Evolutionary conservation across 2,797 vertebrate species (phyloP).

Genomic region (Pseudopleuronectes americanus): DNA sequence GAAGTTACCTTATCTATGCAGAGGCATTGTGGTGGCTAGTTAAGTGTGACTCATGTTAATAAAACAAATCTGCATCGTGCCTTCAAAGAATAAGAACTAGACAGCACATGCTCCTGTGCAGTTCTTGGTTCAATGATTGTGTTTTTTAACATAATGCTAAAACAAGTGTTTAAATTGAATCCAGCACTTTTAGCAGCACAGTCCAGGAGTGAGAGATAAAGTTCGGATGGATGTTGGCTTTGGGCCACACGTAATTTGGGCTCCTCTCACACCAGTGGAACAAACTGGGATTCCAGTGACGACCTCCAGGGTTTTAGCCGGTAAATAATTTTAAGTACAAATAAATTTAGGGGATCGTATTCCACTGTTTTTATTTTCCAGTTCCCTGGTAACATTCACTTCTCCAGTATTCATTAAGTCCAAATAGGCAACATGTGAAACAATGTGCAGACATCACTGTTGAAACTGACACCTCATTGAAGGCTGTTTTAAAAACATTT

Average conservation of each 20-base stretch:
- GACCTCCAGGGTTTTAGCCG: not conserved
- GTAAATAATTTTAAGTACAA: slow-evolving; percentile 27
- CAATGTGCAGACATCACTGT: slow-evolving; percentile 50
- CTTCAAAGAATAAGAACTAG: not conserved
- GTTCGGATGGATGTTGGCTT: not conserved
- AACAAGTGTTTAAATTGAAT: not conserved
- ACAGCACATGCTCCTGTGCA: not conserved
- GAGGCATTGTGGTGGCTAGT: not conserved
- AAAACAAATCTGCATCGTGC: not conserved
- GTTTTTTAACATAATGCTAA: not conserved
- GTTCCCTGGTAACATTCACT: slow-evolving; percentile 70
- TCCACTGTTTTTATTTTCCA: slow-evolving; percentile 59
- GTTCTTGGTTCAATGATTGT: not conserved
- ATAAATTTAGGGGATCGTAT: slow-evolving; percentile 11
- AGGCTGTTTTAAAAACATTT: slow-evolving; percentile 14
- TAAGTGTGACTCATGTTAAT: not conserved
- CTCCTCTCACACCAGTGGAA: not conserved
- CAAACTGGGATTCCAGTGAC: slow-evolving; percentile 19
- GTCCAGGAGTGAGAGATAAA: not conserved
- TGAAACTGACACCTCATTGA: slow-evolving; percentile 43
- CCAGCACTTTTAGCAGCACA: not conserved
- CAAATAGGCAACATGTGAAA: slow-evolving; percentile 81
- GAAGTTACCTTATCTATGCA: not conserved
- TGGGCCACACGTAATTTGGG: not conserved
- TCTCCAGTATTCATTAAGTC: slow-evolving; percentile 60